Evolutionary conservation across 2,113 vertebrate genomes (phyloP), one percentile per base, ranked within the genome.

Genomic region (Pipra filicauda): DNA sequence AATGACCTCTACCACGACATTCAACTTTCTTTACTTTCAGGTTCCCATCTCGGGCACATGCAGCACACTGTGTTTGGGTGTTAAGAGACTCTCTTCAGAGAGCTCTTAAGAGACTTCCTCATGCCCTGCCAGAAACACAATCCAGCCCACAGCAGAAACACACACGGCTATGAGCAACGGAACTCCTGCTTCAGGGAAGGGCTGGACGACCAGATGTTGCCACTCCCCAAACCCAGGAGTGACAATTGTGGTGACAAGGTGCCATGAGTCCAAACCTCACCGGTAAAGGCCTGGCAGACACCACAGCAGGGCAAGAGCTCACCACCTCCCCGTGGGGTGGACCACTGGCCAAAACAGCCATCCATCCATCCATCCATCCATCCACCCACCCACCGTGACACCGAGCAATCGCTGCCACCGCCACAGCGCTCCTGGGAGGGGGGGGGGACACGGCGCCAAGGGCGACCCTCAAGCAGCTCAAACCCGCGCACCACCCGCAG

Each of bases 41-140:
- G 49, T 35, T 69, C 79, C 66, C 76, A 13, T 7, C 70, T 51
- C 7, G 2, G 64, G 61, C 52, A 58, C 3, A 0, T 1, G 20
- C 8, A 51, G 49, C 2, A 0, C 16, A 0, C 64, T 0, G 0
- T 0, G 6, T 24, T 15, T 5, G 13, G 23, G 33, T 2, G 6
- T n/a, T 4, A 39, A 6, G 5, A 37, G 22, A n/a, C 7, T 15
- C 49, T 17, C 57, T 33, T 14, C 2, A 5, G 66, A 33, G 48
- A 73, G 48, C 33, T 48, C 51, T 44, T 10, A 3, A n/a, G 9
- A 23, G 28, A 8, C 26, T 24, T 28, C 65, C 57, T 48, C 18
- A 0, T 1, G 27, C 61, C 77, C 74, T 43, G 39, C 61, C 81
- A 59, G 24, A 75, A 41, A 19, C 73, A 11, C 1, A 6, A 10